Evolutionary conservation across 2,797 vertebrate species (phyloP).

Genomic region (Sebastolobus altivelis): DNA sequence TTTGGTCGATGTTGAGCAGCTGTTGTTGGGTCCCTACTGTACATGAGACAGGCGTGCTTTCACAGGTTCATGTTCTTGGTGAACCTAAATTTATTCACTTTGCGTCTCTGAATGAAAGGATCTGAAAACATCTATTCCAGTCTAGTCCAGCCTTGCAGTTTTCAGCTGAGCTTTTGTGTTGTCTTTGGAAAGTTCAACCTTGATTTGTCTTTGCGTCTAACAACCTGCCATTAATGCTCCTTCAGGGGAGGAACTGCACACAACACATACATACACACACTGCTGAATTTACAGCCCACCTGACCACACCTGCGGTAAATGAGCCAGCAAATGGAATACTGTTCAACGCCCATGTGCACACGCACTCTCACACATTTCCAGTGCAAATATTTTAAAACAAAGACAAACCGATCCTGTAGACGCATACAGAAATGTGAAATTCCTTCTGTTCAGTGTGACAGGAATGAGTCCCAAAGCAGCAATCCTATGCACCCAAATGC

Average conservation of each 20-base stretch:
- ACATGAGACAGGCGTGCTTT: not conserved
- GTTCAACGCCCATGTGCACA: not conserved
- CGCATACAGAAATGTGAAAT: slow-evolving; percentile 5
- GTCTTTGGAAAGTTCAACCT: slow-evolving; percentile 32
- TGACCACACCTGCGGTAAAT: slow-evolving; percentile 42
- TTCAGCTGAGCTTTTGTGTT: slow-evolving; percentile 23
- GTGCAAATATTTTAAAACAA: not conserved
- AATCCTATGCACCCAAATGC: not conserved
- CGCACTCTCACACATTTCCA: not conserved
- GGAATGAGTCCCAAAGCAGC: slow-evolving; percentile 18
- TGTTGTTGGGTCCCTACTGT: not conserved
- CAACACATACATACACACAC: slow-evolving; percentile 14
- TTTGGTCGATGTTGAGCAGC: not conserved
- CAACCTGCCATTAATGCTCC: slow-evolving; percentile 29
- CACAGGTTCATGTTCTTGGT: not conserved
- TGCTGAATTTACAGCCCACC: slow-evolving; percentile 31
- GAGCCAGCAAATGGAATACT: slow-evolving; percentile 54
- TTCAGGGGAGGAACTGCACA: not conserved
- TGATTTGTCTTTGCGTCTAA: slow-evolving; percentile 49
- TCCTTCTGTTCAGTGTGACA: slow-evolving; percentile 7
- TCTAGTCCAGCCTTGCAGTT: not conserved
- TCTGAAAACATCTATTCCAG: not conserved
- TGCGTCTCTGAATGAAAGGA: not conserved
- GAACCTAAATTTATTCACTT: not conserved
- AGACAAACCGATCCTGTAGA: slow-evolving; percentile 20